A percentile compares a stretch with the other conserved stretches of the same genome.
These are phyloP conservation scores for Augochlorella aurata DNA, from an alignment of 2,888 invertebrate species.

Conservation along the genomic window DNA sequence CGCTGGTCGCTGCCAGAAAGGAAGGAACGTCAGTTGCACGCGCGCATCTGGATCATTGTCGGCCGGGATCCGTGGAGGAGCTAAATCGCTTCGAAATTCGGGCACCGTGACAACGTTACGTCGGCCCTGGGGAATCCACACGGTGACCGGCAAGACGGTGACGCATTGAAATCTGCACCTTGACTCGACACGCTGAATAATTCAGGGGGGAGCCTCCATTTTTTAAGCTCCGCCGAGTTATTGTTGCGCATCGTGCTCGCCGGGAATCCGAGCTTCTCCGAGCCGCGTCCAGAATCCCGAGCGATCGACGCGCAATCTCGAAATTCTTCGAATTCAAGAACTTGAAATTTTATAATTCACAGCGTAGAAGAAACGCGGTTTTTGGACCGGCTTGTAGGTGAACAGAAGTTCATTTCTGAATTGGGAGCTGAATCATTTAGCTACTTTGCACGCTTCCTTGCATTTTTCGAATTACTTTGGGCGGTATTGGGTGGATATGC, in stretches of 20 bases:
- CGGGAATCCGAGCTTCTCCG: not conserved
- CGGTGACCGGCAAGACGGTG: conserved; percentile 5
- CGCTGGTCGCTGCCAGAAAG: not conserved
- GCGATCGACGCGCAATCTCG: not conserved
- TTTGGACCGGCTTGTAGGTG: not conserved
- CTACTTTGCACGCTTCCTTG: no score
- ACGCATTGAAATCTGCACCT: conserved; percentile 39
- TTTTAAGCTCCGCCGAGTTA: not conserved
- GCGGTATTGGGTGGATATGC: not conserved
- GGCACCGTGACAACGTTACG: conserved; percentile 65
- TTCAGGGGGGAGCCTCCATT: conserved; percentile 8
- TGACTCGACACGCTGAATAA: conserved; percentile 42
- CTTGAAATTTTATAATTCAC: not conserved
- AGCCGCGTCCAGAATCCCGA: not conserved
- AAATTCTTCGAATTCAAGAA: not conserved
- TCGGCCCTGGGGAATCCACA: conserved; percentile 11
- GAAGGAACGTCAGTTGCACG: conserved; percentile 67
- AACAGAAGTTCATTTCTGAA: not conserved
- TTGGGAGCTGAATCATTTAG: not conserved
- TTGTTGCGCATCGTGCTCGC: not conserved
- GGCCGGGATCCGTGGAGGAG: conserved; percentile 56
- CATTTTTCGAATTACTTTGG: not conserved
- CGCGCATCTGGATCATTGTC: conserved; percentile 70
- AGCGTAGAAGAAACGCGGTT: no score
- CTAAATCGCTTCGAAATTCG: conserved; percentile 68